Base-by-base conservation (phyloP, 2,797 vertebrate genomes). In the Hyperoplus immaculatus region DNA sequence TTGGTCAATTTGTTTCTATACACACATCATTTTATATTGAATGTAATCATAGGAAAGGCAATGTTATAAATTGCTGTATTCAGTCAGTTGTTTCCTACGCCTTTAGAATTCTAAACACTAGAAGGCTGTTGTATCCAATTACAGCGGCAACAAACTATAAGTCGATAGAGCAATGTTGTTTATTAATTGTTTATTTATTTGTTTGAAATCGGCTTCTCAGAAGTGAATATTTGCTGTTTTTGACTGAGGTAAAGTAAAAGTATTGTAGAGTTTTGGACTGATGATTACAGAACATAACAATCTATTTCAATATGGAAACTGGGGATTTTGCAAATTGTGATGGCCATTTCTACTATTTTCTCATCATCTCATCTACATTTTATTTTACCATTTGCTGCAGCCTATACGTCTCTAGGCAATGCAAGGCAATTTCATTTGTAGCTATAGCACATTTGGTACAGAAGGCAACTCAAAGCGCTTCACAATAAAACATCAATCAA, bases 1-100 rank as follows among this genome's bases (percentile, higher is more conserved):
- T 49, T 58, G 18, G 58, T 50, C 29, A 57, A 16, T 53, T 41
- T 78, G 39, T 58, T 58, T 62, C 29, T 38, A 55, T 47, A 45
- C 11, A 56, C n/a, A 16, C 39, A 56, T 53, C 41, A 38, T 10
- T 57, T 58, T 61, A 57, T 41, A 75, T 14, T 49, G 14, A 57
- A 42, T 64, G 49, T n/a, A 45, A 58, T 69, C 57, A 46, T 45
- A 29, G 29, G 65, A 5, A 54, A 57, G 29, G 7, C 14, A 49
- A 54, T 72, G 39, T 21, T 39, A 42, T 15, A 47, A 36, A 45
- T 11, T 58, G 59, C 4, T 51, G 38, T 62, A 47, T 70, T 75
- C 12, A 11, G 47, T 39, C 53, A 47, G 57, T 53, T 60, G 36
- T 50, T 65, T 58, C 49, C 41, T 4, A 58, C 4, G 14, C 47